A percentile compares a stretch with the other conserved stretches of the same genome.
Evolutionary conservation across 2,113 vertebrate genomes (phyloP).

Genomic region (Ctenomys sociabilis): DNA sequence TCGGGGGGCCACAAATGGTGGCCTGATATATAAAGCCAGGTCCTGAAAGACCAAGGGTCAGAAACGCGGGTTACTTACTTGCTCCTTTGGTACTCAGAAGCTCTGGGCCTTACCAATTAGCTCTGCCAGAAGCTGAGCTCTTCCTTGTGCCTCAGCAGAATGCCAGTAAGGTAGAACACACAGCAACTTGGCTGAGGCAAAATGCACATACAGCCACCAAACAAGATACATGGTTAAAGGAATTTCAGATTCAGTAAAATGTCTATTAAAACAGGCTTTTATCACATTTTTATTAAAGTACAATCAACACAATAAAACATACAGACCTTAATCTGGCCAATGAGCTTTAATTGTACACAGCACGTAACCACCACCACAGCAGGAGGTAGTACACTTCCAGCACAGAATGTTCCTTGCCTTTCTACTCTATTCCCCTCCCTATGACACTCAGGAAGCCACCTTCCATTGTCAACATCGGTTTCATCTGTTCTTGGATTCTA

Average conservation of each 20-base stretch:
- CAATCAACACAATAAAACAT: neutral
- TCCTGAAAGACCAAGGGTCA: neutral
- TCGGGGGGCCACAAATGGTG: neutral
- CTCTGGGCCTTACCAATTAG: neutral
- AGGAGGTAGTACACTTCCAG: accelerated
- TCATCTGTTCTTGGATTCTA: neutral
- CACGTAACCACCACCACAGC: neutral
- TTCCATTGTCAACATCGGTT: accelerated
- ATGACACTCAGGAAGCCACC: neutral
- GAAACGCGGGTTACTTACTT: neutral
- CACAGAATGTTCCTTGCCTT: neutral
- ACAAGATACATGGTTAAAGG: neutral
- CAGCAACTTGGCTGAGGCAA: neutral
- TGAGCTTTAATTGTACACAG: neutral
- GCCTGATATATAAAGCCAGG: neutral
- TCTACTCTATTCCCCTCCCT: neutral
- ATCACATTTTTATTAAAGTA: neutral
- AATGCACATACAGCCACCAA: neutral
- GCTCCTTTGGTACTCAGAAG: neutral
- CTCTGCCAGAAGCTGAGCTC: neutral
- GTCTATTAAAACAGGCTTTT: neutral
- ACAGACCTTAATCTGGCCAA: neutral
- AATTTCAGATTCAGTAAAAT: neutral
- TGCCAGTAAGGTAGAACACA: neutral
- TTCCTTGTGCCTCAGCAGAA: neutral